Percentiles rank a stretch among this genome's conserved stretches.
Evolutionary conservation across 2,888 invertebrate genomes (phyloP).

Genomic region (Liodrosophila aerea): DNA sequence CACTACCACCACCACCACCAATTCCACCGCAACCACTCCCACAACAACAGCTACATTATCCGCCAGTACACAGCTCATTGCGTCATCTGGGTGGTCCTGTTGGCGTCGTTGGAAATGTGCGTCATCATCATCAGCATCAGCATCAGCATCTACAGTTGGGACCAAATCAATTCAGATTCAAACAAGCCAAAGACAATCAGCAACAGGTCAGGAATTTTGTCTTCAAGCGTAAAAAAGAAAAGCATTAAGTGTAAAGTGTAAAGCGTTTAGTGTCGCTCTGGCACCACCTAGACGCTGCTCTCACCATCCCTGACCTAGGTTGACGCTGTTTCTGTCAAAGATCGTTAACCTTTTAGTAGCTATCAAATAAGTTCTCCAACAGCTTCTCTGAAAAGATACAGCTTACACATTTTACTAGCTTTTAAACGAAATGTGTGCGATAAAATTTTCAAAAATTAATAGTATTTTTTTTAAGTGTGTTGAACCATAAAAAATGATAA

Average conservation of each 20-base stretch:
- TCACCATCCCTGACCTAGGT: slow-evolving; percentile 10
- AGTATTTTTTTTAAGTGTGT: too few relatives aligned
- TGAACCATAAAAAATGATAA: too few relatives aligned
- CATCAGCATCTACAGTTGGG: slow-evolving; percentile 52
- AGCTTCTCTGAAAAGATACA: background rate
- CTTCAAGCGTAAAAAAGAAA: background rate
- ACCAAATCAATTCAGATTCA: slow-evolving; percentile 68
- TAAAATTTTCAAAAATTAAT: too few relatives aligned
- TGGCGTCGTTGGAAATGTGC: slow-evolving; percentile 50
- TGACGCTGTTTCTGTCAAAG: slow-evolving; percentile 27
- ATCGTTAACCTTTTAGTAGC: slow-evolving; percentile 7
- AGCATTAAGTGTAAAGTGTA: slow-evolving; percentile 22
- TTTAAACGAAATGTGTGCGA: too few relatives aligned
- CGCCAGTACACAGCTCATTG: slow-evolving; percentile 74
- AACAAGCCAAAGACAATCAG: slow-evolving; percentile 77
- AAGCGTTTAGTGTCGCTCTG: slow-evolving; percentile 25
- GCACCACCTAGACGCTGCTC: slow-evolving; percentile 35
- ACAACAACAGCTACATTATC: slow-evolving; percentile 48
- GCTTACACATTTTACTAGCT: too few relatives aligned
- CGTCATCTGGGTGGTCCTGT: slow-evolving; percentile 80
- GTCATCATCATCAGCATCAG: slow-evolving; percentile 44
- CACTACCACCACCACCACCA: slow-evolving; percentile 50
- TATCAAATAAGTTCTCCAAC: slow-evolving; percentile 1
- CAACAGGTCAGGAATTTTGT: slow-evolving; percentile 76
- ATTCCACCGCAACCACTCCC: slow-evolving; percentile 27